Base-by-base conservation (phyloP, 1,140 invertebrate species). In the Rhynchophorus ferrugineus region DNA sequence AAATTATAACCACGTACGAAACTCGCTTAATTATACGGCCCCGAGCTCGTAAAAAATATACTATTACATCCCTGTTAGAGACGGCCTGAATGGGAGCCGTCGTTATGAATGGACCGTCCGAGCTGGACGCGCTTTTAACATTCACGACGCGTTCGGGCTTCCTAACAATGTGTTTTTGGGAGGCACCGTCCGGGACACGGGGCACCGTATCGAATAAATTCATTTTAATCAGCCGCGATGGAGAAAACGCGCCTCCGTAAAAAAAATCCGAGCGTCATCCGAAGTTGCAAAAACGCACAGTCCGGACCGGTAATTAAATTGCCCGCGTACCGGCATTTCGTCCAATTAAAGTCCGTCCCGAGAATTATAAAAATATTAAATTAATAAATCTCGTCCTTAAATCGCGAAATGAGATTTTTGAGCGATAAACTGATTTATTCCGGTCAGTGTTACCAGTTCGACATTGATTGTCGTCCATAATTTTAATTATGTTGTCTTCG, bases 331-430 rank as follows among this genome's bases (percentile, higher is more conserved):
- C 21, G 50, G 39, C 48, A 54, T 54, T 54, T 58, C 16, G 34
- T 49, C 50, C 50, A 54, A 58, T 58, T 58, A 54, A 54, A 54
- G 41, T 43, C 34, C 14, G 20, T 17, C 22, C 46, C 37, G 52
- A 54, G 50, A 58, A 58, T 58, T 58, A 58, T 58, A 46, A 58
- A 58, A 58, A 49, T 54, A 58, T 50, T 49, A 54, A 54, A 48
- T 36, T 42, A 47, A 45, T 53, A 49, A 53, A 39, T 57, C 46
- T 53, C 37, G 43, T 52, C 21, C 20, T 39, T 22, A 52, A 52
- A 52, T 44, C 42, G 42, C n/a, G 7, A 52, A 44, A 45, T 37
- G 34, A 52, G 44, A 45, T 52, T 49, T 24, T n/a, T 18, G n/a
- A 16, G 8, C 39, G 49, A 44, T 51, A 51, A 51, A 44, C 8